A percentile compares a stretch with the other conserved stretches of the same genome.
Conservation (phyloP, 2,888 invertebrate species). For the Liodrosophila aerea region DNA sequence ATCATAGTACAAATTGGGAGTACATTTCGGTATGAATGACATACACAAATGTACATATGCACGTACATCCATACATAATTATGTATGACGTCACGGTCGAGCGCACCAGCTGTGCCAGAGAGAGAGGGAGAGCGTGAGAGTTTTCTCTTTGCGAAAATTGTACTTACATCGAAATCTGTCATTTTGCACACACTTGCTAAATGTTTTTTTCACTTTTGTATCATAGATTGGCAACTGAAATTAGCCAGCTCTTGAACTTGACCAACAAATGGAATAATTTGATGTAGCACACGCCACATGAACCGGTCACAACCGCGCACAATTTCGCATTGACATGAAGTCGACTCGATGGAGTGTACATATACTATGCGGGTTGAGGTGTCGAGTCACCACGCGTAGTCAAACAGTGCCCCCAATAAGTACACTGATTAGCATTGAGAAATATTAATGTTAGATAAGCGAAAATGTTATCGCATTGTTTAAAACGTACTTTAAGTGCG, state of each 20-base stretch:
- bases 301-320: slow-evolving; percentile 50
- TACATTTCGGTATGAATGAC: slow-evolving; percentile 6
- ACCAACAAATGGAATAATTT: slow-evolving; percentile 16
- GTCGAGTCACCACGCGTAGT: slow-evolving; percentile 39
- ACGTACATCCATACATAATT: slow-evolving; percentile 15
- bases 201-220: slow-evolving; percentile 12
- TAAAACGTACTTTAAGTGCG: no score
- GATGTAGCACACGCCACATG: slow-evolving; percentile 32
- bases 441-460: background rate
- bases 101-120: slow-evolving; percentile 15
- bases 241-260: slow-evolving; percentile 41
- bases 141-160: background rate
- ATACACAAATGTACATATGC: background rate
- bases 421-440: slow-evolving; percentile 9
- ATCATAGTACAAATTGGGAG: slow-evolving; percentile 17
- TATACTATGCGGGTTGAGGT: slow-evolving; percentile 23
- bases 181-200: slow-evolving; percentile 42
- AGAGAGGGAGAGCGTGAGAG: slow-evolving; percentile 1
- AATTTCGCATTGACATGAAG: slow-evolving; percentile 73
- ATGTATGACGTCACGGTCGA: slow-evolving; percentile 53
- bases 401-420: slow-evolving; percentile 39
- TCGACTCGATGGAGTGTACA: slow-evolving; percentile 40
- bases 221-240: slow-evolving; percentile 47
- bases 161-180: slow-evolving; percentile 72
- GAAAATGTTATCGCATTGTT: no score